These are phyloP conservation scores for Percopsis omiscomaycus DNA, from an alignment of 2,797 vertebrate species.

Conservation along the genomic window DNA sequence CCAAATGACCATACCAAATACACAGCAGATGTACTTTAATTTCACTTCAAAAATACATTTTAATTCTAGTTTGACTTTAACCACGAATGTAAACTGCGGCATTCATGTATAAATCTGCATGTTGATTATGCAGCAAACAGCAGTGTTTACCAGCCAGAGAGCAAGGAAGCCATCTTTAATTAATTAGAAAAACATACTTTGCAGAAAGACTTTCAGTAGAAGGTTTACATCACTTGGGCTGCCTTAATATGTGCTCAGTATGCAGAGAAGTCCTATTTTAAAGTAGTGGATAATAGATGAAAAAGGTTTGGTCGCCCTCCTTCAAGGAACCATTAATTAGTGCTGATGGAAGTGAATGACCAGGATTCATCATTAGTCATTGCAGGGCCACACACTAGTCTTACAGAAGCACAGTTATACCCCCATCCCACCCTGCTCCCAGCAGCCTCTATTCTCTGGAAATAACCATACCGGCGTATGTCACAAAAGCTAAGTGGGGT, in stretches of 20 bases:
- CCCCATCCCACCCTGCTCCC: slow-evolving; percentile 27
- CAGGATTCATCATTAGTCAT: slow-evolving; percentile 77
- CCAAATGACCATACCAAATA: too few relatives aligned
- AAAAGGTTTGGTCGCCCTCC: slow-evolving; percentile 58
- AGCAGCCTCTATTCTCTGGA: slow-evolving; percentile 9
- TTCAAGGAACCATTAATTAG: slow-evolving; percentile 77
- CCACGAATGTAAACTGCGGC: slow-evolving; percentile 66
- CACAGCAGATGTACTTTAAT: too few relatives aligned
- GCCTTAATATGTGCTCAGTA: slow-evolving; percentile 71
- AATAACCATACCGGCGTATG: slow-evolving; percentile 21
- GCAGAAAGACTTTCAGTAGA: slow-evolving; percentile 65
- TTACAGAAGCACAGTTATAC: slow-evolving; percentile 61
- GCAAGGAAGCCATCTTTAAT: slow-evolving; percentile 80
- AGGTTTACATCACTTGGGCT: slow-evolving; percentile 61
- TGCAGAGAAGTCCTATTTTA: slow-evolving; percentile 64
- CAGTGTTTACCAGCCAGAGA: slow-evolving; percentile 74
- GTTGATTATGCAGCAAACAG: slow-evolving; percentile 75
- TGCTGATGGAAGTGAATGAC: slow-evolving; percentile 74
- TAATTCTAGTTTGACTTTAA: slow-evolving; percentile 67
- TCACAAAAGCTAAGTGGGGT: slow-evolving; percentile 5
- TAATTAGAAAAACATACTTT: slow-evolving; percentile 81
- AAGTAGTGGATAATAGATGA: slow-evolving; percentile 72
- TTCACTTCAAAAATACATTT: neutral
- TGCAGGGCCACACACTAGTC: slow-evolving; percentile 49
- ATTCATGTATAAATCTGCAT: slow-evolving; percentile 78